Base-by-base conservation (phyloP, 2,797 vertebrate species). In the Triplophysa bombifrons region DNA sequence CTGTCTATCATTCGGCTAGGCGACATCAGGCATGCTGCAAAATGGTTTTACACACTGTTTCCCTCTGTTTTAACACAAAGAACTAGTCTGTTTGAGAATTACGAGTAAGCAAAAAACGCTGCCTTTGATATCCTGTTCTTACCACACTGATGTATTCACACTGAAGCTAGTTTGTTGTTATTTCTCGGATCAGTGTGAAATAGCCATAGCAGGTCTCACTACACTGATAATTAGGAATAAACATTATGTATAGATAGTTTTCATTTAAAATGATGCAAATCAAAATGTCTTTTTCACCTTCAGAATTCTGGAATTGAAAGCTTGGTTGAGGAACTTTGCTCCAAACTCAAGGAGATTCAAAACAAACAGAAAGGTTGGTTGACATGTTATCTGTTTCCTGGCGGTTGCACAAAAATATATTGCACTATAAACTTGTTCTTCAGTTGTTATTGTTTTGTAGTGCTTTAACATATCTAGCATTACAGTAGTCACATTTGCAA, bases 271-370 rank as follows among this genome's bases (percentile, higher is more conserved):
- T 55, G 1, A 34, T 48, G 9, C 10, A 55, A 14, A 51, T 80
- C 25, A 53, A 66, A 72, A 30, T 3, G 7, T 38, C 50, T 17
- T 72, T 68, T 55, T 89, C 74, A 80, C 17, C 7, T 7, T 88
- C 92, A 99, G 98, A 98, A 96, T 93, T 98, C 98, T 90, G 98
- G 96, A 81, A 98, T 99, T 85, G 98, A 99, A 94, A 98, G 94
- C 3, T 91, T 99, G 88, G 98, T 99, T 88, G 98, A 99, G 90
- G 98, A 99, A 93, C 98, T 99, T 88, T 99, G 98, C 94, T 98
- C 95, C 90, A 96, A 96, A 89, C 94, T 99, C 85, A 98, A 98
- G 91, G 98, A 99, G 90, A 95, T 99, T 89, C 97, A 99, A 92
- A 97, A 95, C 87, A 95, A 97, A 92, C 98, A 99, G 90, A 95